Percentiles rank a stretch among this genome's conserved stretches.
phyloP scores from a whole-genome alignment of 2,888 invertebrate species.

The Epiblema foenella region DNA sequence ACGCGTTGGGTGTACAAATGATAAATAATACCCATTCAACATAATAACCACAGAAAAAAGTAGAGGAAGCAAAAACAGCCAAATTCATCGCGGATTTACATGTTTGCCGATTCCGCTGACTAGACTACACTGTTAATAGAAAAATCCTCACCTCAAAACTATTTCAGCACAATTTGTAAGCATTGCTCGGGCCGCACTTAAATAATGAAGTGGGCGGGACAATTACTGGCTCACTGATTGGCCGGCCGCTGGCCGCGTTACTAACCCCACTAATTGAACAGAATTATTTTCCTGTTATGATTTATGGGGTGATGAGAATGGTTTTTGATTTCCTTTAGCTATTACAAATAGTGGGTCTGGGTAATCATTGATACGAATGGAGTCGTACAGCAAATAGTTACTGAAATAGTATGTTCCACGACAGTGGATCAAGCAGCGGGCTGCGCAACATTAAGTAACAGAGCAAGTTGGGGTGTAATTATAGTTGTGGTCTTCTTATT shows the following conservation, averaged over 20 bases:
- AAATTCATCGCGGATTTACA: background rate
- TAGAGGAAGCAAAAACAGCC: background rate
- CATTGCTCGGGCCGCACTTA: slow-evolving; percentile 46
- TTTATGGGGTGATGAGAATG: slow-evolving; percentile 25
- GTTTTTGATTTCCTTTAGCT: slow-evolving; percentile 13
- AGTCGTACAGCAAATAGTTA: background rate
- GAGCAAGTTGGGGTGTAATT: too few relatives aligned
- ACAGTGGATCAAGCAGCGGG: background rate
- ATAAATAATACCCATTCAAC: background rate
- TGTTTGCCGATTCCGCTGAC: slow-evolving; percentile 1
- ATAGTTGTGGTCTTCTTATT: background rate
- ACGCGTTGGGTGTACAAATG: too few relatives aligned
- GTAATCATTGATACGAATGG: slow-evolving; percentile 1
- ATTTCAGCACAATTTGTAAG: slow-evolving; percentile 45
- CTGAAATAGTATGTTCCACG: background rate
- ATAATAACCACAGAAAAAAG: background rate
- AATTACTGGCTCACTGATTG: slow-evolving; percentile 51
- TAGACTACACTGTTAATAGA: background rate
- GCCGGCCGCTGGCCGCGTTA: slow-evolving; percentile 34
- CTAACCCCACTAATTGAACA: slow-evolving; percentile 34
- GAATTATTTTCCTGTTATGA: slow-evolving; percentile 44
- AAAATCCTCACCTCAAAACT: slow-evolving; percentile 22
- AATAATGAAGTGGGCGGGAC: slow-evolving; percentile 53
- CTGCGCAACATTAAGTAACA: too few relatives aligned
- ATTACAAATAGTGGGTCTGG: background rate